Base-by-base conservation (phyloP, 2,113 vertebrate species). In the Addax nasomaculatus region DNA sequence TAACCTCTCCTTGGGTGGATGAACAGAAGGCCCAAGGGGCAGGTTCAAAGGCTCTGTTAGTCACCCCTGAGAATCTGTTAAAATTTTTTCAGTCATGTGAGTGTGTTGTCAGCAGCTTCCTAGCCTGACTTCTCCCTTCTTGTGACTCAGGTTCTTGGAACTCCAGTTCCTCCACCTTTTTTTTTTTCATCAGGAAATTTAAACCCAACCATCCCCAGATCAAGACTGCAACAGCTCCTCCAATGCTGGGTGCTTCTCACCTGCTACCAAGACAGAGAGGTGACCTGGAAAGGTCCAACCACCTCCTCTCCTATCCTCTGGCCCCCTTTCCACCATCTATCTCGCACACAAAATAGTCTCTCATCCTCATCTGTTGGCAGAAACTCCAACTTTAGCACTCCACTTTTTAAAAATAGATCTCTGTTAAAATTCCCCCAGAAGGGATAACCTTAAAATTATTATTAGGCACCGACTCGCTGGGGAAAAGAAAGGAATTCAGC, bases 281-380 rank as follows among this genome's bases (percentile, higher is more conserved):
- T 4, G 0, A 29, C 45, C 30, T 23, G 11, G 1, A 7, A 33
- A 80, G 43, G 3, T 3, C 16, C 49, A 27, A 1, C 14, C 2
- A 3, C n/a, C 55, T 43, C n/a, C 58, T 6, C 36, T 19, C 25
- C 47, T 43, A 19, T 21, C 55, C 29, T 23, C 23, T 16, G 16
- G 27, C 27, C 79, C 51, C 25, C 17, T 79, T 36, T 45, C 57
- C 55, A 17, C 21, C 25, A 0, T 2, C 64, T 6, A 0, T 27
- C 3, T 9, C 2, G 13, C 27, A 8, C 29, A 15, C 5, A 1
- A 19, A 81, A 27, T 11, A 43, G 8, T 25, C 51, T 25, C 91
- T 94, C 14, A 10, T 14, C 58, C 29, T 83, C 58, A 16, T 27
- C 55, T 36, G 13, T 80, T 73, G 58, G 33, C 96, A 62, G 64